Conservation (phyloP, 2,113 vertebrate species). For the Megaceryle torquata region DNA sequence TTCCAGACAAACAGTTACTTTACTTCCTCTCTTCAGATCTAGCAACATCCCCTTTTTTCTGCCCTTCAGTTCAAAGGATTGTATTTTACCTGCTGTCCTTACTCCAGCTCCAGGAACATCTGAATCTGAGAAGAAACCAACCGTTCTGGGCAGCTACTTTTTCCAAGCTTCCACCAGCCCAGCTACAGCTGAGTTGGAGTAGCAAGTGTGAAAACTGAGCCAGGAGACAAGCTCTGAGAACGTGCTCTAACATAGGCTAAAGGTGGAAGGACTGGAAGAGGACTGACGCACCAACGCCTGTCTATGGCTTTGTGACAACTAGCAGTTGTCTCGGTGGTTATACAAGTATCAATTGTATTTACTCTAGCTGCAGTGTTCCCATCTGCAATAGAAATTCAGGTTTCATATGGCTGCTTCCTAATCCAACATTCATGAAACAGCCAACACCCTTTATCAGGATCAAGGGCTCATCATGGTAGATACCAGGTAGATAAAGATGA, state of each 20-base stretch:
- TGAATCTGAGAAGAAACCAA: accelerated
- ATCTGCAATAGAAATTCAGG: slow-evolving; percentile 6
- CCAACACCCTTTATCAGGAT: slow-evolving; percentile 37
- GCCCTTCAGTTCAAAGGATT: not conserved
- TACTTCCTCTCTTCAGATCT: not conserved
- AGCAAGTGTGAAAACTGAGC: not conserved
- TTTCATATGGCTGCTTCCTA: slow-evolving; percentile 7
- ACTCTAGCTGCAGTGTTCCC: not conserved
- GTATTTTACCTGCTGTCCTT: not conserved
- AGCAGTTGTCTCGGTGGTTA: slow-evolving; percentile 28
- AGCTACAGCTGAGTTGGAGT: not conserved
- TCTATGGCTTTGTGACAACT: slow-evolving; percentile 5
- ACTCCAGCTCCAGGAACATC: not conserved
- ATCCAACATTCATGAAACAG: slow-evolving; percentile 2
- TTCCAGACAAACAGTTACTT: not conserved
- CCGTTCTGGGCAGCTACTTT: not conserved
- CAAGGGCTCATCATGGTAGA: slow-evolving; percentile 12
- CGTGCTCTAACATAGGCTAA: not conserved
- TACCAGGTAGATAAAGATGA: slow-evolving; percentile 26
- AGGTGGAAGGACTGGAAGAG: slow-evolving; percentile 1
- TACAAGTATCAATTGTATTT: slow-evolving; percentile 29
- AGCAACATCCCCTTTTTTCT: not conserved
- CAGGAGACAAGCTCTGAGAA: not conserved
- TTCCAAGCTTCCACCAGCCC: not conserved
- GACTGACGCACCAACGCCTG: not conserved